phyloP scores from a whole-genome alignment of 2,888 invertebrate species.

The Meganola albula region DNA sequence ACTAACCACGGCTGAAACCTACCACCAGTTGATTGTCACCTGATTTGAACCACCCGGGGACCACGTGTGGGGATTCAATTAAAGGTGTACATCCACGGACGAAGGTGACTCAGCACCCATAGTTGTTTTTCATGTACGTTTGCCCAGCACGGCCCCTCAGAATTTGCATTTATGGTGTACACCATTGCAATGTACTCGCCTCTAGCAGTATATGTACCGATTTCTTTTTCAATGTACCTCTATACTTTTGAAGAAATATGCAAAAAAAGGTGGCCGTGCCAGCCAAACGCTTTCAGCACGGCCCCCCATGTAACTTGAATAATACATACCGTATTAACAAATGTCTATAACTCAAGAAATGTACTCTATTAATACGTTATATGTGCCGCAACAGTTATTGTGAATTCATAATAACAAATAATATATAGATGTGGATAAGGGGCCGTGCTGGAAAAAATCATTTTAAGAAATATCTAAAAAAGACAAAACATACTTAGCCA shows the following conservation, averaged over 20 bases:
- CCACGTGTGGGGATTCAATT: too few species aligned
- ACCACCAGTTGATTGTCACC: too few species aligned
- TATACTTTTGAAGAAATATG: too few species aligned
- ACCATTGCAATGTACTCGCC: neutral
- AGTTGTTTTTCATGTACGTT: neutral
- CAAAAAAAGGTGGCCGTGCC: neutral
- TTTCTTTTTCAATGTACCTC: too few species aligned
- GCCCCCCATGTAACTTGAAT: neutral
- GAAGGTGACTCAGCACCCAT: too few species aligned
- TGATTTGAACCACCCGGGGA: too few species aligned
- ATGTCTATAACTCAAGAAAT: too few species aligned
- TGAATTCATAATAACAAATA: conserved; percentile 8
- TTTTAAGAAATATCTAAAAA: conserved; percentile 5
- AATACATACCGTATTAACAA: too few species aligned
- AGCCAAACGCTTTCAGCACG: neutral
- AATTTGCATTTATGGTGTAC: neutral
- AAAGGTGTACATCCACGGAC: too few species aligned
- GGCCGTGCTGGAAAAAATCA: conserved; percentile 5
- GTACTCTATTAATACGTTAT: too few species aligned
- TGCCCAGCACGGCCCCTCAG: neutral
- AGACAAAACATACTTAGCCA: conserved; percentile 4
- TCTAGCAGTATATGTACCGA: neutral
- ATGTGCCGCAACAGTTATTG: conserved; percentile 6
- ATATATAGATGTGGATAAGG: conserved; percentile 6
- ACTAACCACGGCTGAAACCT: too few species aligned